These are phyloP conservation scores for Spondyliosoma cantharus DNA, from an alignment of 2,797 vertebrate species.

Conservation along the genomic window DNA sequence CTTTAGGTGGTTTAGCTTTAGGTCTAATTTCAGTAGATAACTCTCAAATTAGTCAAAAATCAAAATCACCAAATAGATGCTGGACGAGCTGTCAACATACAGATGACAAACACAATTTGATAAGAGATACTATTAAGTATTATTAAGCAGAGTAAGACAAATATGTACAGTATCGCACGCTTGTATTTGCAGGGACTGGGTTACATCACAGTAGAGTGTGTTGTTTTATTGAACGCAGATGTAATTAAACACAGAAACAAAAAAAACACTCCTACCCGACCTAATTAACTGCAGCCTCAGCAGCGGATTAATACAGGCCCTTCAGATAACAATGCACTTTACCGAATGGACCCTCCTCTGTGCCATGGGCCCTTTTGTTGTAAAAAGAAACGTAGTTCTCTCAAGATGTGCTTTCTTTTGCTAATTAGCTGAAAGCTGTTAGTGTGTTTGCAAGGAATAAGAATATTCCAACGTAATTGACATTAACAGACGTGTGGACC, in stretches of 20 bases:
- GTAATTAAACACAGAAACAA: conserved; percentile 42
- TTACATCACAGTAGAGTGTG: conserved; percentile 19
- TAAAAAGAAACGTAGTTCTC: background rate
- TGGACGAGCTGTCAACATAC: background rate
- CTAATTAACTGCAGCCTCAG: conserved; percentile 54
- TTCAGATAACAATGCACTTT: conserved; percentile 21
- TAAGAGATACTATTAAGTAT: background rate
- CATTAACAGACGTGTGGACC: too few species aligned
- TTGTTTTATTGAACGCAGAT: conserved; percentile 13
- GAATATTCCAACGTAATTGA: background rate
- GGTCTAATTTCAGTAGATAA: too few species aligned
- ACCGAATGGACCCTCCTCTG: background rate
- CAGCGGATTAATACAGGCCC: conserved; percentile 35
- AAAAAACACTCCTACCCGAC: background rate
- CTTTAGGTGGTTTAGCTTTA: too few species aligned
- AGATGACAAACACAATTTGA: background rate
- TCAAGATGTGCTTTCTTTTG: conserved; percentile 5
- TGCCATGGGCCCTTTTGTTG: conserved; percentile 12
- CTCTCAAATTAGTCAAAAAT: too few species aligned
- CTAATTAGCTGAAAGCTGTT: conserved; percentile 31
- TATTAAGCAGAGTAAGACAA: background rate
- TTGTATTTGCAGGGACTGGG: background rate
- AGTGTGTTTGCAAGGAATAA: conserved; percentile 6
- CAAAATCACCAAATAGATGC: too few species aligned
- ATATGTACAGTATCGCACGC: background rate